Base-by-base conservation (phyloP, 35 echinoderm and acorn worm genomes). In the Patiria miniata region DNA sequence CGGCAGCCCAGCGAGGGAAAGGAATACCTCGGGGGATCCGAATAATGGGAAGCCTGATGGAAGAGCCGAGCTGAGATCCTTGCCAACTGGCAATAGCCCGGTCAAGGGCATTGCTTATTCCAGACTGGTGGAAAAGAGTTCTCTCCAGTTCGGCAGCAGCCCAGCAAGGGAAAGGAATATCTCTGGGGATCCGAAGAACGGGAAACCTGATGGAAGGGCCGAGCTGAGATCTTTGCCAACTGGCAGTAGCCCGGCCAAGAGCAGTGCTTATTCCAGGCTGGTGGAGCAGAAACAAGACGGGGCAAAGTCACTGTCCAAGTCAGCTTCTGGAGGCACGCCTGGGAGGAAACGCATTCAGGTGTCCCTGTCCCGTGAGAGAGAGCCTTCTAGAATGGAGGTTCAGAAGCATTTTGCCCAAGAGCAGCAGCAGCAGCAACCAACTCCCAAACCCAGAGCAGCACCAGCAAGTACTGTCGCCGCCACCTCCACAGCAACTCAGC, bases 391-490 rank as follows among this genome's bases (percentile, higher is more conserved):
- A 34, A 14, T 16, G 26, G 65, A 73, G 14, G 23, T 73, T 14
- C 65, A 73, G 65, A 73, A 73, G 65, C 42, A 47, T 12, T 47
- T 47, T 47, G 42, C 42, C 42, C 65, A 32, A 32, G 7, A 34
- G 39, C 22, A 53, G 8, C 68, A 69, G n/a, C 68, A 58, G 84
- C 57, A 86, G 0, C 84, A 86, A 7, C 81, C 88, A 15, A 26
- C 69, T 56, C 88, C 88, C 16, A 82, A 61, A 59, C 81, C 88
- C 23, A 40, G 88, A 78, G 80, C 40, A 26, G 81, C 52, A 53
- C 57, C 82, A 6, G 26, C 39, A 33, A 81, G 26, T 6, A 81
- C 78, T 8, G 39, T 42, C 39, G 40, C 9, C 78, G 14, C 32
- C 52, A 12, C 51, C n/a, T 14, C 52, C 0, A 58, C 28, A 32